These are phyloP conservation scores for Chelidonichthys spinosus DNA, from an alignment of 2,797 vertebrate species.

Conservation along the genomic window DNA sequence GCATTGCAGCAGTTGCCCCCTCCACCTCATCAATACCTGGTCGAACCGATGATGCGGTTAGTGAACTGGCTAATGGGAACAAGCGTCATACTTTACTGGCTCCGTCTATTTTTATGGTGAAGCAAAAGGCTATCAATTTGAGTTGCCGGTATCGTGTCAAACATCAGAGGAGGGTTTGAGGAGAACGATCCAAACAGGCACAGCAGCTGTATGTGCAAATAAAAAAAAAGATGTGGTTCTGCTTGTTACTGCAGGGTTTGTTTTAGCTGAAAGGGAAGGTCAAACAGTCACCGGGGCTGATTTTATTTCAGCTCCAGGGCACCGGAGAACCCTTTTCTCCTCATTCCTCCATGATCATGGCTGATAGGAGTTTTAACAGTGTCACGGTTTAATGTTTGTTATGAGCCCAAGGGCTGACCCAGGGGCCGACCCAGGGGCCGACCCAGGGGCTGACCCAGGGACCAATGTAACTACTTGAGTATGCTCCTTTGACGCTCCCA, in stretches of 20 bases:
- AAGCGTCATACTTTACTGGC: conserved; percentile 26
- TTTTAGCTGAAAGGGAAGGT: conserved; percentile 37
- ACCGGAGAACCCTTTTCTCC: conserved; percentile 13
- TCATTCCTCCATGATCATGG: conserved; percentile 28
- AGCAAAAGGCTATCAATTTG: conserved; percentile 18
- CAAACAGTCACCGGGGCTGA: conserved; percentile 31
- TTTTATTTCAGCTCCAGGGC: conserved; percentile 26
- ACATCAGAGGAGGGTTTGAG: conserved; percentile 2
- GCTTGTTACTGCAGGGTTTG: conserved; percentile 3
- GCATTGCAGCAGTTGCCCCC: conserved; percentile 64
- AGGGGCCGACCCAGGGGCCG: conserved; percentile 5
- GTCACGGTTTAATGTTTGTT: conserved; percentile 29
- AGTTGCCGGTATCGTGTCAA: conserved; percentile 26
- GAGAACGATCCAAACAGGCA: conserved; percentile 4
- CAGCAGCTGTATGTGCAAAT: not conserved
- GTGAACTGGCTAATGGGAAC: conserved; percentile 52
- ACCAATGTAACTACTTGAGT: conserved; percentile 15
- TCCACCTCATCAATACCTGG: conserved; percentile 50
- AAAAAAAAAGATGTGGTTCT: not conserved
- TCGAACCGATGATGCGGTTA: conserved; percentile 48
- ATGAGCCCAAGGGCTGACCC: conserved; percentile 31
- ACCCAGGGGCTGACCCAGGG: conserved; percentile 20
- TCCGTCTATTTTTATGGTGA: conserved; percentile 40
- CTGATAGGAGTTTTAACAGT: conserved; percentile 43
- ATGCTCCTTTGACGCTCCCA: conserved; percentile 15